Base-by-base conservation (phyloP, 1,140 invertebrate genomes). In the Drosophila truncata region DNA sequence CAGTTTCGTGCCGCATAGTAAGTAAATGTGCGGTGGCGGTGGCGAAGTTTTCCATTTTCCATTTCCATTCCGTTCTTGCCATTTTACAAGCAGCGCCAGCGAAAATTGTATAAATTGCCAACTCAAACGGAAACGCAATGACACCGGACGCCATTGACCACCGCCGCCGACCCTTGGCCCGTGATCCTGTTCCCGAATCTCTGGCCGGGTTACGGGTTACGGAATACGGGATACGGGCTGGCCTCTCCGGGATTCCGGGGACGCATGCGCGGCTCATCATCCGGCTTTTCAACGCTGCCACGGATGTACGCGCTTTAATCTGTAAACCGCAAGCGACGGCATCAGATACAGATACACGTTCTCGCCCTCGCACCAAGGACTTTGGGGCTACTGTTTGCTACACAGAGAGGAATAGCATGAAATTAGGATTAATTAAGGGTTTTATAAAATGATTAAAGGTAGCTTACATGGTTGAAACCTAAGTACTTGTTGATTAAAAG, bases 61-160 rank as follows among this genome's bases (percentile, higher is more conserved):
- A 67, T 72, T 73, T 54, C 55, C 55, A 69, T 64, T 47, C 59
- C 52, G 20, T n/a, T 55, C 33, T 55, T 18, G 9, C 78, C 70
- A 74, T 83, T 83, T 54, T 50, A 67, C 82, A 84, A 76, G 82
- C 64, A 76, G 59, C 42, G 39, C 71, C 70, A 82, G 50, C 58
- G 80, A 87, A 82, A 83, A 80, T 82, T 87, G 84, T 84, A 88
- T 88, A 90, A 88, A 88, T 88, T 88, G 84, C 84, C 84, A 88
- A 84, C 69, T 88, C 69, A 82, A 88, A 90, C 85, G 84, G 84
- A 88, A 88, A 70, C 73, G 85, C 85, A 85, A 88, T 88, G 84
- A 88, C 85, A 85, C 86, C 85, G 84, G 84, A 88, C 81, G 74
- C 84, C 84, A 87, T 88, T 87, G 84, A 87, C 77, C 73, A 65